A percentile compares a stretch with the other conserved stretches of the same genome.
Evolutionary conservation across 1,140 invertebrate genomes (phyloP).

Genomic region (Dinoponera quadriceps): DNA sequence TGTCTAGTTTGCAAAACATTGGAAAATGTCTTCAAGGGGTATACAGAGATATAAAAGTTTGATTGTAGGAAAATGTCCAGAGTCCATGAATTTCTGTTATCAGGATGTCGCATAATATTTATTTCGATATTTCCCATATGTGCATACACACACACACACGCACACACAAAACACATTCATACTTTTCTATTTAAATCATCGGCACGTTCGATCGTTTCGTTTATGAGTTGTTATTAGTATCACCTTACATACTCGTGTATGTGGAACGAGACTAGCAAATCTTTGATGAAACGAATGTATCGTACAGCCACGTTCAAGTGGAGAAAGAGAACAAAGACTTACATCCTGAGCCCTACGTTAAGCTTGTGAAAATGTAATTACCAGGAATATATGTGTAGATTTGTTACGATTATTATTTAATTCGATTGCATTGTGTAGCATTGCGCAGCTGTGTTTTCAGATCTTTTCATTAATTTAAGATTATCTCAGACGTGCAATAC

Average conservation of each 20-base stretch:
- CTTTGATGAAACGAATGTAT: slow-evolving; percentile 3
- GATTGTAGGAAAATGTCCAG: background rate
- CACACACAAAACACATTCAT: background rate
- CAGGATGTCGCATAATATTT: background rate
- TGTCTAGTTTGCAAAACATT: too few species aligned
- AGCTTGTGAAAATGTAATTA: slow-evolving; percentile 50
- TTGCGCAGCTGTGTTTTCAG: background rate
- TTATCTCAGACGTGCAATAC: background rate
- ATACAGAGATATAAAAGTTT: background rate
- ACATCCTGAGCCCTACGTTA: slow-evolving; percentile 28
- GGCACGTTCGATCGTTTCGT: slow-evolving; percentile 14
- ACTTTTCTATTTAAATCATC: slow-evolving; percentile 27
- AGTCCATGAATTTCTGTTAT: background rate
- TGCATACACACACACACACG: too few species aligned
- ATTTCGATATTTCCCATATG: background rate
- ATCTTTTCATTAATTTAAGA: background rate
- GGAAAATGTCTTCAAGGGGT: too few species aligned
- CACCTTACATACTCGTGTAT: slow-evolving; percentile 27
- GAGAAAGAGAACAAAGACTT: background rate
- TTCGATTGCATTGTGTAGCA: slow-evolving; percentile 13
- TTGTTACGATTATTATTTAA: slow-evolving; percentile 51
- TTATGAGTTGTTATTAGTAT: slow-evolving; percentile 26
- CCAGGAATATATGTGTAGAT: slow-evolving; percentile 31
- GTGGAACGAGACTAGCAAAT: slow-evolving; percentile 1
- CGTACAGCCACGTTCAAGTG: slow-evolving; percentile 10